These are phyloP conservation scores for Pantherophis alleghaniensis DNA, from an alignment of 2,797 vertebrate genomes.

Conservation along the genomic window DNA sequence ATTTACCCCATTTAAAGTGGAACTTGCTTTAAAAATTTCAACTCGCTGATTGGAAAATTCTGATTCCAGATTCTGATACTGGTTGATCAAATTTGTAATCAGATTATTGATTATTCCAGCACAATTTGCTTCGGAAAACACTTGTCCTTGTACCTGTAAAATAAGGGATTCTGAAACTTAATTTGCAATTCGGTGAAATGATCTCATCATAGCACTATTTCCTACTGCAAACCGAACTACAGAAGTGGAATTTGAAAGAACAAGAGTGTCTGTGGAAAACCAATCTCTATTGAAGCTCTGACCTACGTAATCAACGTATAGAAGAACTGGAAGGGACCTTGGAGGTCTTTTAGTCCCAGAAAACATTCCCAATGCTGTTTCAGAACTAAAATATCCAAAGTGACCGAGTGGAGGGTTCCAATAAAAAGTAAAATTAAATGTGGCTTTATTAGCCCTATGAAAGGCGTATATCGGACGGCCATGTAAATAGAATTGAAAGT, in stretches of 20 bases:
- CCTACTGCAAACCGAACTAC: neutral
- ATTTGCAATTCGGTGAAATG: neutral
- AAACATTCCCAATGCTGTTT: neutral
- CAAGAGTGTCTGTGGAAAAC: neutral
- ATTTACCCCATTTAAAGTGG: slow-evolving; percentile 91
- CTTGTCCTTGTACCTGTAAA: slow-evolving; percentile 86
- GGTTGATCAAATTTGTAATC: slow-evolving; percentile 92
- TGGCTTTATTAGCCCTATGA: neutral
- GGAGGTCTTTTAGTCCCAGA: too few relatives aligned
- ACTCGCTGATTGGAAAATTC: slow-evolving; percentile 85
- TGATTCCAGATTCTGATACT: slow-evolving; percentile 90
- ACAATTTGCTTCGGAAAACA: slow-evolving; percentile 94
- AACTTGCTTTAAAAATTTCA: slow-evolving; percentile 93
- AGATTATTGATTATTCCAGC: slow-evolving; percentile 89
- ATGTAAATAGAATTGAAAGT: neutral
- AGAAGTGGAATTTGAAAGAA: neutral
- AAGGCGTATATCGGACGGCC: neutral
- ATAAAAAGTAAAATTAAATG: neutral
- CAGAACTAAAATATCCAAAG: neutral
- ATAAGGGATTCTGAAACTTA: neutral
- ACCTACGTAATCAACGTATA: neutral
- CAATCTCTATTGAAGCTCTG: neutral
- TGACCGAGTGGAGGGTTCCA: neutral
- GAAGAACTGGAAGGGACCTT: too few relatives aligned
- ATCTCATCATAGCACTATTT: neutral